Evolutionary conservation across 2,888 invertebrate species (phyloP), one percentile per base, ranked within the genome.

Genomic region (Hyles lineata): DNA sequence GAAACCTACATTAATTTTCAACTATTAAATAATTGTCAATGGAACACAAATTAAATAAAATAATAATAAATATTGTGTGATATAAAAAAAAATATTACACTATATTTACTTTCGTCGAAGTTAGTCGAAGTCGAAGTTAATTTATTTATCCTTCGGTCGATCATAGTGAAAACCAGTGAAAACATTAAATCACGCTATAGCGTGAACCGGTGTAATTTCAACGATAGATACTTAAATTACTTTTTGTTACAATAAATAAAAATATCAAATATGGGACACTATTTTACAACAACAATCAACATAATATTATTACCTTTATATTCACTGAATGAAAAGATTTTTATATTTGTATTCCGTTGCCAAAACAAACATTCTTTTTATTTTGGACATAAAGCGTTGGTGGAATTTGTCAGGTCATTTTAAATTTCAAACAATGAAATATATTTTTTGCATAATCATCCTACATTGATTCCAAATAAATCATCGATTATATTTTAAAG

Each of bases 201-300:
- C 84, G 81, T 85, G 85, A 78, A 81, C 79, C 79, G 80, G 80
- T 78, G 79, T 79, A 77, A 75, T 82, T 67, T 67, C 25, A 4
- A 67, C 50, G 70, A 17, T 25, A 35, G 23, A 73, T 23, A 35
- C 63, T 43, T 32, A 29, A 67, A 32, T 58, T 43, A 43, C 43
- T 23, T 50, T 35, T 67, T 23, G 50, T 67, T 67, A 67, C 67
- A 72, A 76, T 71, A 70, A 69, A 32, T 63, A 55, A 50, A 73
- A 59, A 58, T 73, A 76, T 75, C 62, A 62, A 67, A 67, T 67
- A 23, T 50, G 17, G 67, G 55, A 0, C 52, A 67, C 67, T 9
- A 1, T 17, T 67, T 63, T 35, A 3, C 63, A 29, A 21, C 35
- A 4, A 63, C 63, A 11, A 35, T 35, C 58, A 21, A 58, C 58